Evolutionary conservation across 2,888 invertebrate species (phyloP).

Genomic region (Athalia circularis): DNA sequence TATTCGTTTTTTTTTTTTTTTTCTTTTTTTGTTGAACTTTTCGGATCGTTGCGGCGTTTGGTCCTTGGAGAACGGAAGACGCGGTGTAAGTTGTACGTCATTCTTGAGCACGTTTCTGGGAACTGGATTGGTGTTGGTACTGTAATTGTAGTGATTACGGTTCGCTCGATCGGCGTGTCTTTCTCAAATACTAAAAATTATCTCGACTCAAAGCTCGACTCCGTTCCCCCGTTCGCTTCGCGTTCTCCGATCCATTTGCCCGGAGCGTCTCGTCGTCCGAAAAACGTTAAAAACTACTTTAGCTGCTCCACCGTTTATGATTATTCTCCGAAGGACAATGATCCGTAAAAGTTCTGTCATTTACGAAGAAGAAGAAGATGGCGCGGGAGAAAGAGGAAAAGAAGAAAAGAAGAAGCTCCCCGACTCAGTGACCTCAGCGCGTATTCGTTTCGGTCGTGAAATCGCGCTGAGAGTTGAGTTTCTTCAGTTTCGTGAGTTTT

Average conservation of each 20-base stretch:
- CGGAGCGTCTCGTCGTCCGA: slow-evolving; percentile 32
- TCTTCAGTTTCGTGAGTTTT: background rate
- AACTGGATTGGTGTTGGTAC: slow-evolving; percentile 65
- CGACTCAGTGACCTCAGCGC: background rate
- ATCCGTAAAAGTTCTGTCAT: slow-evolving; percentile 35
- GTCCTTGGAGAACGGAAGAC: too few species aligned
- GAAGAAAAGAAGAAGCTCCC: background rate
- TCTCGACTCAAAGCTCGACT: slow-evolving; percentile 43
- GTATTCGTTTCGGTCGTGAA: background rate
- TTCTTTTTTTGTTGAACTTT: too few species aligned
- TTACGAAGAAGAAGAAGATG: background rate
- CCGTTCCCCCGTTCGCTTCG: background rate
- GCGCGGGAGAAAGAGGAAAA: too few species aligned
- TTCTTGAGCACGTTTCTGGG: slow-evolving; percentile 54
- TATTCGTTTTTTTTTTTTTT: too few species aligned
- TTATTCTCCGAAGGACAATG: slow-evolving; percentile 40
- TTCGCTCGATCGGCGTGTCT: slow-evolving; percentile 58
- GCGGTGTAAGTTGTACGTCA: background rate
- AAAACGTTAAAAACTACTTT: slow-evolving; percentile 31
- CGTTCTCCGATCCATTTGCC: slow-evolving; percentile 31
- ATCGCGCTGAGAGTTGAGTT: background rate
- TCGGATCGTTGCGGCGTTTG: too few species aligned
- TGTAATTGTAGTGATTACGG: slow-evolving; percentile 71
- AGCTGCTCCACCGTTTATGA: slow-evolving; percentile 1
- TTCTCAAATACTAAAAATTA: slow-evolving; percentile 60